Evolutionary conservation across 2,113 vertebrate species (phyloP).

Genomic region (Cinclus cinclus): DNA sequence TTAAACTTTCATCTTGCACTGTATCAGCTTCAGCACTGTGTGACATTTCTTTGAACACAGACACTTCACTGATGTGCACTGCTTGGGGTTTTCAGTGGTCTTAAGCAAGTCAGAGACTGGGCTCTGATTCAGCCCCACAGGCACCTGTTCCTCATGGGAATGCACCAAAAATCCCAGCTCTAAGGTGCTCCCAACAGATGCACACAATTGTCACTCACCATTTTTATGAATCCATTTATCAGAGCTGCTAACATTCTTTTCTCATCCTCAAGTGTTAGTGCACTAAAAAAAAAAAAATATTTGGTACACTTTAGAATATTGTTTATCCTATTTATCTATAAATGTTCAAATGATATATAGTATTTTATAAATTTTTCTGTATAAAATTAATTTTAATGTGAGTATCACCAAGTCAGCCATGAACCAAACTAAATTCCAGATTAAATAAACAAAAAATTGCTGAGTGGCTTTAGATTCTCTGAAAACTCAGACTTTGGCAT

Average conservation of each 20-base stretch:
- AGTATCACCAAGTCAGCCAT: background rate
- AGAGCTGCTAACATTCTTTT: constrained; percentile 86
- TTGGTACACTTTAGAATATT: background rate
- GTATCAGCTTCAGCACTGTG: background rate
- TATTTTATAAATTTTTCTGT: background rate
- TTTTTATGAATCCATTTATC: constrained; percentile 94
- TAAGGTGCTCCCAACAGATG: background rate
- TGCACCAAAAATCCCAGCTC: background rate
- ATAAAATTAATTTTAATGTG: background rate
- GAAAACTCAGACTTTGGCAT: background rate
- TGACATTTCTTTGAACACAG: background rate
- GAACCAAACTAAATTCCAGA: background rate
- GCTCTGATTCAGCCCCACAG: background rate
- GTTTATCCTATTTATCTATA: background rate
- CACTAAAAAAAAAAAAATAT: constrained; percentile 72
- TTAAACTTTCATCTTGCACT: background rate
- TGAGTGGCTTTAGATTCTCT: background rate
- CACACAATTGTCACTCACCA: constrained; percentile 79
- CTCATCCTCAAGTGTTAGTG: constrained; percentile 94
- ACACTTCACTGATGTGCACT: background rate
- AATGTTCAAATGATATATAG: background rate
- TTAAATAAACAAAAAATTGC: background rate
- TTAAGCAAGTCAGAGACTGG: background rate
- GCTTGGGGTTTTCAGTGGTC: background rate
- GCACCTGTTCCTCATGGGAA: background rate